Evolutionary conservation across 2,888 invertebrate genomes (phyloP).

Genomic region (Myopa testacea): DNA sequence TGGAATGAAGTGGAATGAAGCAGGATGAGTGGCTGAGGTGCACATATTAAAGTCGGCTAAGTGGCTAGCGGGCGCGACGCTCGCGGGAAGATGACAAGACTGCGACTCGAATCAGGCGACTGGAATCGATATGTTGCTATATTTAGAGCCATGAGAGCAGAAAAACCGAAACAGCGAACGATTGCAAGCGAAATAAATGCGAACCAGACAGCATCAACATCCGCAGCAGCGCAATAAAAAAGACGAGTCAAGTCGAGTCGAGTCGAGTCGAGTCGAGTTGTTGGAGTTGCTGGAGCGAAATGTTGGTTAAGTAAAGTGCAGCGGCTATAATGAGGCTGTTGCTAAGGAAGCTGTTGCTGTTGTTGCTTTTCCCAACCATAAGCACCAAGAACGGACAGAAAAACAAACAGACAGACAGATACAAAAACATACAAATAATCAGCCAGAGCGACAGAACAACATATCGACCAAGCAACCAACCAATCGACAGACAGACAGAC

Average conservation of each 20-base stretch:
- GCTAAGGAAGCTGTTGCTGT: neutral
- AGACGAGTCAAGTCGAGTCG: neutral
- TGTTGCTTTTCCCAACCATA: neutral
- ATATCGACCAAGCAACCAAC: too few relatives aligned
- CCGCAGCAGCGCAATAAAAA: constrained; percentile 5
- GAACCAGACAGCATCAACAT: constrained; percentile 13
- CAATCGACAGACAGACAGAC: neutral
- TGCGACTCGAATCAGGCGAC: neutral
- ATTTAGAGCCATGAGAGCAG: constrained; percentile 24
- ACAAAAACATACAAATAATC: too few relatives aligned
- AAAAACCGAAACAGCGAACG: constrained; percentile 5
- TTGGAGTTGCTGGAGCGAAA: constrained; percentile 13
- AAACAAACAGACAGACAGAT: neutral
- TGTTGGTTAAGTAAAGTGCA: constrained; percentile 34
- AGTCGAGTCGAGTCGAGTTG: neutral
- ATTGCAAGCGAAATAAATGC: neutral
- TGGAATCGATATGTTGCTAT: constrained; percentile 23
- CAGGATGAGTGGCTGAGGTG: neutral
- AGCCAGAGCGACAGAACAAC: too few relatives aligned
- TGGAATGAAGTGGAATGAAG: neutral
- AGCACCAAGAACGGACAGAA: neutral
- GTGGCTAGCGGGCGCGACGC: constrained; percentile 17
- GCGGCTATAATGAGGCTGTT: constrained; percentile 24
- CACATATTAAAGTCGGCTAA: constrained; percentile 26
- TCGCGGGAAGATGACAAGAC: constrained; percentile 15